Conservation (phyloP, 2,888 invertebrate species). For the Idaea biselata region DNA sequence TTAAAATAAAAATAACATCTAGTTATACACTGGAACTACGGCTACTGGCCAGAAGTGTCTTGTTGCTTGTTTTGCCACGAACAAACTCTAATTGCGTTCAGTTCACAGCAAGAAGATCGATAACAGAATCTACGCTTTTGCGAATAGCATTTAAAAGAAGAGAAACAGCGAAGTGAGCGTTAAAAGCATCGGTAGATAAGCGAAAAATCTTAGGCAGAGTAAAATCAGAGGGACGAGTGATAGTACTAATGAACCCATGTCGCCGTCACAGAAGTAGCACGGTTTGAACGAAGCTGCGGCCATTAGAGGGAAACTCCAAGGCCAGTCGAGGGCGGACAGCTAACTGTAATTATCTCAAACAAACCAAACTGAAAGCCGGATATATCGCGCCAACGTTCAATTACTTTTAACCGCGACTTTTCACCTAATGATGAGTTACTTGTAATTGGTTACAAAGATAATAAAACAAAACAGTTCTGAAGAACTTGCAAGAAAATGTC, state of each 20-base stretch:
- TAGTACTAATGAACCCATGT: constrained; percentile 78
- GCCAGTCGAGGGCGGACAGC: constrained; percentile 64
- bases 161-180: constrained; percentile 58
- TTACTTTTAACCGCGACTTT: constrained; percentile 18
- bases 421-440: constrained; percentile 18
- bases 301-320: constrained; percentile 64
- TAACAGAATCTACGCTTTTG: constrained; percentile 47
- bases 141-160: constrained; percentile 43
- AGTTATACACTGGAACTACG: constrained; percentile 5
- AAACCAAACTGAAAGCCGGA: constrained; percentile 49
- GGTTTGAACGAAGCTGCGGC: constrained; percentile 60
- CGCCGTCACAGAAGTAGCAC: constrained; percentile 68
- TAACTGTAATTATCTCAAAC: constrained; percentile 67
- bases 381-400: constrained; percentile 33
- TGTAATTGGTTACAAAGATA: constrained; percentile 3
- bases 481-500: neutral
- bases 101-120: constrained; percentile 36
- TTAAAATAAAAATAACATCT: constrained; percentile 10
- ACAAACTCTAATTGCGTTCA: constrained; percentile 30
- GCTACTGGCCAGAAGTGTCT: constrained; percentile 4
- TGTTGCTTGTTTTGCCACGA: constrained; percentile 19
- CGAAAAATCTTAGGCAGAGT: constrained; percentile 50
- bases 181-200: constrained; percentile 74
- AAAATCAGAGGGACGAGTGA: constrained; percentile 44
- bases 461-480: constrained; percentile 1